Conservation (phyloP, 2,797 vertebrate species). For the Atherinosoma microstoma region DNA sequence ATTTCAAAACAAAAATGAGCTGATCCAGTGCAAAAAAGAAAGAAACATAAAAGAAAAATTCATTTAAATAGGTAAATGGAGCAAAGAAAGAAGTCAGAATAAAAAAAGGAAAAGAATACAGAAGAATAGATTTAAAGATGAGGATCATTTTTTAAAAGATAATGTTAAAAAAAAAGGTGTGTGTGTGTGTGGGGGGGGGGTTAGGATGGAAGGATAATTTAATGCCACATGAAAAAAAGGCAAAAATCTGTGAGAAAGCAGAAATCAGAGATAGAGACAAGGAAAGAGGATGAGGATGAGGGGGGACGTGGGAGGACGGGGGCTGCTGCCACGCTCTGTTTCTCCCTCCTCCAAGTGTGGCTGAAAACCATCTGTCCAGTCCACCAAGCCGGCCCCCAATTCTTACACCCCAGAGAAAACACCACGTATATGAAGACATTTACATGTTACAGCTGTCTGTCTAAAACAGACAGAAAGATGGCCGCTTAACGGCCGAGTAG, state of each 20-base stretch:
- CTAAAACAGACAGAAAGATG: not conserved
- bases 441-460: not conserved
- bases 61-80: no score
- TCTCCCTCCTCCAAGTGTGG: slow-evolving; percentile 50
- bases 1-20: no score
- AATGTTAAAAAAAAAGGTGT: not conserved
- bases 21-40: not conserved
- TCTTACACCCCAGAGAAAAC: slow-evolving; percentile 19
- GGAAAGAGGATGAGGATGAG: not conserved
- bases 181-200: not conserved
- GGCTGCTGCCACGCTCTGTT: not conserved
- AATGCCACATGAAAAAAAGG: no score
- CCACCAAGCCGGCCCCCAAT: no score
- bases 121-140: not conserved
- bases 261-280: not conserved
- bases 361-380: slow-evolving; percentile 44
- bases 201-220: not conserved
- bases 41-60: no score
- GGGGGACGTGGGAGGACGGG: no score
- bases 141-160: not conserved
- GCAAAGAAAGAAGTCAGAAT: not conserved
- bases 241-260: no score
- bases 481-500: not conserved
- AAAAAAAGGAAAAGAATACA: no score
- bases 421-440: not conserved